A percentile compares a stretch with the other conserved stretches of the same genome.
Conservation (phyloP, 2,113 vertebrate genomes). For the Heloderma charlesbogerti region DNA sequence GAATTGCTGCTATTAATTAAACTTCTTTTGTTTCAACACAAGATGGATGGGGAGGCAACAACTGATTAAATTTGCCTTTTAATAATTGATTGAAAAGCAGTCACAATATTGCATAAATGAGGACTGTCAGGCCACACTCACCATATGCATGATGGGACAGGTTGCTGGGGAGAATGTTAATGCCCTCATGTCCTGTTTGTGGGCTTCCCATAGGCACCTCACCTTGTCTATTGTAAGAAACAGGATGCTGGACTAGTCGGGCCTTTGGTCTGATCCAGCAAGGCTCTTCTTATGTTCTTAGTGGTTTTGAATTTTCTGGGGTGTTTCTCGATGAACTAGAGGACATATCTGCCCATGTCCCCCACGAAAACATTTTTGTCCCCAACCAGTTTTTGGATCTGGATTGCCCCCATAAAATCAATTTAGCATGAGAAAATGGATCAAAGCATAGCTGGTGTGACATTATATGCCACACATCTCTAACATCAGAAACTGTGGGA, state of each 20-base stretch:
- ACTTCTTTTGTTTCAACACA: not conserved
- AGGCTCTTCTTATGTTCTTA: not conserved
- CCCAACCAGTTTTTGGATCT: too few species aligned
- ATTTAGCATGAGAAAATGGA: too few species aligned
- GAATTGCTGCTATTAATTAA: not conserved
- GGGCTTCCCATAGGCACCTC: not conserved
- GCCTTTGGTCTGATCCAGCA: not conserved
- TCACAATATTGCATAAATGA: not conserved
- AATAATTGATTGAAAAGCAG: not conserved
- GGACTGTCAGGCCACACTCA: too few species aligned
- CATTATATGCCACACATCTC: too few species aligned
- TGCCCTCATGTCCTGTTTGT: not conserved
- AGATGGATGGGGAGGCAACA: not conserved
- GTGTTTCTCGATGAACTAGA: too few species aligned
- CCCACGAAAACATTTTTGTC: too few species aligned
- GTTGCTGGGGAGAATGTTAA: not conserved
- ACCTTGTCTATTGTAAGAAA: not conserved
- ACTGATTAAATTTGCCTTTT: not conserved
- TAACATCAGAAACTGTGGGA: too few species aligned
- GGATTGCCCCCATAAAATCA: too few species aligned
- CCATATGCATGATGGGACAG: not conserved
- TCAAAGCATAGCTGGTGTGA: too few species aligned
- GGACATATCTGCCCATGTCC: too few species aligned
- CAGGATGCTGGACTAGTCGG: not conserved
- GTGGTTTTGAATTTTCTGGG: not conserved